phyloP scores from a whole-genome alignment of 2,888 invertebrate genomes.

The Thysanoteuthis rhombus region DNA sequence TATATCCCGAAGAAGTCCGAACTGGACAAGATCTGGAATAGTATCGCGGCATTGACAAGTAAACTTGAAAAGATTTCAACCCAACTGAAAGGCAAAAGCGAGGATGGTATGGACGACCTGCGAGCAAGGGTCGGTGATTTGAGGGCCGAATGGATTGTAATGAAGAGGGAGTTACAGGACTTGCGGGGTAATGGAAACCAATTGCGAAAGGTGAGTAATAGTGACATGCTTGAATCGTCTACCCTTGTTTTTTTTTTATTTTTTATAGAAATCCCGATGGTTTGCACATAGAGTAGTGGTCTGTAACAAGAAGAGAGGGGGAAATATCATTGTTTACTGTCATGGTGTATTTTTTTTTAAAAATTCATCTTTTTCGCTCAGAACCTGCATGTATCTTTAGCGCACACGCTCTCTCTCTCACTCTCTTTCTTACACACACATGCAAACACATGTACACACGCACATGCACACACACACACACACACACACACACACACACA shows the following conservation, averaged over 20 bases:
- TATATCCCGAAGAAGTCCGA: conserved; percentile 25
- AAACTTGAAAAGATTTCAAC: conserved; percentile 30
- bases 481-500: no score
- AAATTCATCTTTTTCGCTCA: no score
- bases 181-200: conserved; percentile 47
- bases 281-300: no score
- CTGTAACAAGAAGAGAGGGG: no score
- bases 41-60: conserved; percentile 34
- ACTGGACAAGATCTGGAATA: conserved; percentile 40
- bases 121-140: conserved; percentile 59
- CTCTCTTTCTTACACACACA: no score
- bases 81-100: background rate
- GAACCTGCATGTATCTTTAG: no score
- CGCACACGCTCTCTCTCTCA: no score
- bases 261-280: no score
- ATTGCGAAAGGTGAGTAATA: conserved; percentile 42
- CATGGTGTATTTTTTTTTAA: no score
- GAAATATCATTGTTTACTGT: no score
- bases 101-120: conserved; percentile 40
- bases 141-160: conserved; percentile 64
- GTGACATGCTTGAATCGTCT: conserved; percentile 42
- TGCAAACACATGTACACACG: no score
- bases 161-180: conserved; percentile 61
- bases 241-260: conserved; percentile 40
- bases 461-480: no score